These are phyloP conservation scores for Salarias fasciatus DNA, from an alignment of 2,797 vertebrate species.

Conservation along the genomic window DNA sequence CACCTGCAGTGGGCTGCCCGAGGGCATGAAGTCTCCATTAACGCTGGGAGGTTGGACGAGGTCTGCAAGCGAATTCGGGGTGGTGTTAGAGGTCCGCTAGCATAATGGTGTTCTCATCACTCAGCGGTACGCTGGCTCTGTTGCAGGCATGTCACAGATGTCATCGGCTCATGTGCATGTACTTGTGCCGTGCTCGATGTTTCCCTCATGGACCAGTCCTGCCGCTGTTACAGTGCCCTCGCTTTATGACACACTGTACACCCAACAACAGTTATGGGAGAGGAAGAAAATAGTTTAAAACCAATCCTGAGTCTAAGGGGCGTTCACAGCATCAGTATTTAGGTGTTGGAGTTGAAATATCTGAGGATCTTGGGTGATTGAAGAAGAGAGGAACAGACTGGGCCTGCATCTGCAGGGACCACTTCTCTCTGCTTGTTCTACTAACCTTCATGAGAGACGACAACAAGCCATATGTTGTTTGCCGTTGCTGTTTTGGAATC, in stretches of 20 bases:
- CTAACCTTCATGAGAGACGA: too few species aligned
- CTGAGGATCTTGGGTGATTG: too few species aligned
- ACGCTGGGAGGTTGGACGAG: conserved; percentile 26
- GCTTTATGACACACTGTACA: conserved; percentile 1
- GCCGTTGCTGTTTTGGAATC: too few species aligned
- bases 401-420: too few species aligned
- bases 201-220: conserved; percentile 3
- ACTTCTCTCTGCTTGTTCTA: too few species aligned
- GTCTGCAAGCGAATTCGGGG: conserved; percentile 20
- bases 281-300: neutral
- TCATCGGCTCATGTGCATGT: neutral
- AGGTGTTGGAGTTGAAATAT: too few species aligned
- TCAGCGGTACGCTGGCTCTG: conserved; percentile 7
- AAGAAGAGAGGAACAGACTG: too few species aligned
- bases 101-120: conserved; percentile 33
- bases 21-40: conserved; percentile 21
- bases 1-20: conserved; percentile 25
- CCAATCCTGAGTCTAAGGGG: too few species aligned
- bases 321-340: too few species aligned
- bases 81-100: conserved; percentile 1
- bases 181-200: neutral
- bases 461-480: too few species aligned
- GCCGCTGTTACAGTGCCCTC: neutral
- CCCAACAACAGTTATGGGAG: conserved; percentile 2
- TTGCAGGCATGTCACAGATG: conserved; percentile 4